Evolutionary conservation across 1,140 invertebrate genomes (phyloP).

Genomic region (Pseudomyrmex concolor): DNA sequence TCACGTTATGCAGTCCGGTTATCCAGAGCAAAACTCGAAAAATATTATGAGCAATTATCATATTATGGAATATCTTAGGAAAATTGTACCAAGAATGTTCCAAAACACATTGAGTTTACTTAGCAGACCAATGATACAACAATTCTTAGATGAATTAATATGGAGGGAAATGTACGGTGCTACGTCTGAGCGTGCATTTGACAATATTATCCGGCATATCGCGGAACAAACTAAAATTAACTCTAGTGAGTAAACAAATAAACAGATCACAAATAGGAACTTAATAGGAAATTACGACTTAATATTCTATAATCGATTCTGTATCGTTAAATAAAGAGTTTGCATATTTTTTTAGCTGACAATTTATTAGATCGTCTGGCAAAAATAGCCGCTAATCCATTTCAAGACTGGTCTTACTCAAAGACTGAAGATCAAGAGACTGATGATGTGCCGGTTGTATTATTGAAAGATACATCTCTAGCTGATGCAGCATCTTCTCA

Average conservation of each 20-base stretch:
- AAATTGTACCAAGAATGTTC: conserved; percentile 95
- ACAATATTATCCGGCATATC: conserved; percentile 92
- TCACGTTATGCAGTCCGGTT: conserved; percentile 88
- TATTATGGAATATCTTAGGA: conserved; percentile 94
- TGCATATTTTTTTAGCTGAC: conserved; percentile 75
- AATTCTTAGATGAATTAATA: conserved; percentile 94
- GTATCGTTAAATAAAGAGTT: conserved; percentile 31
- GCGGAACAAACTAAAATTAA: conserved; percentile 90
- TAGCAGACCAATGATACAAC: conserved; percentile 93
- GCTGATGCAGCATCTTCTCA: conserved; percentile 36
- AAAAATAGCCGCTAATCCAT: conserved; percentile 91
- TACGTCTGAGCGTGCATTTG: conserved; percentile 91
- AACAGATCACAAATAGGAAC: not conserved
- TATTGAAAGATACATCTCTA: conserved; percentile 61
- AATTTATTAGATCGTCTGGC: conserved; percentile 86
- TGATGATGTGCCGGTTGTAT: conserved; percentile 58
- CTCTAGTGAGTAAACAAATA: conserved; percentile 78
- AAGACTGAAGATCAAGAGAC: conserved; percentile 57
- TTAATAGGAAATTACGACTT: not conserved
- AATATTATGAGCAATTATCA: conserved; percentile 89
- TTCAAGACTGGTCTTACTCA: conserved; percentile 91
- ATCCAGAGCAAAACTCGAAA: conserved; percentile 87
- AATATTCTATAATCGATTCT: not conserved
- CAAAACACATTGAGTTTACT: conserved; percentile 94
- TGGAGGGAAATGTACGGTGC: conserved; percentile 92